Percentiles rank a stretch among this genome's conserved stretches.
These are phyloP conservation scores for Nannoperca obscura DNA, from an alignment of 2,797 vertebrate species.

Conservation along the genomic window DNA sequence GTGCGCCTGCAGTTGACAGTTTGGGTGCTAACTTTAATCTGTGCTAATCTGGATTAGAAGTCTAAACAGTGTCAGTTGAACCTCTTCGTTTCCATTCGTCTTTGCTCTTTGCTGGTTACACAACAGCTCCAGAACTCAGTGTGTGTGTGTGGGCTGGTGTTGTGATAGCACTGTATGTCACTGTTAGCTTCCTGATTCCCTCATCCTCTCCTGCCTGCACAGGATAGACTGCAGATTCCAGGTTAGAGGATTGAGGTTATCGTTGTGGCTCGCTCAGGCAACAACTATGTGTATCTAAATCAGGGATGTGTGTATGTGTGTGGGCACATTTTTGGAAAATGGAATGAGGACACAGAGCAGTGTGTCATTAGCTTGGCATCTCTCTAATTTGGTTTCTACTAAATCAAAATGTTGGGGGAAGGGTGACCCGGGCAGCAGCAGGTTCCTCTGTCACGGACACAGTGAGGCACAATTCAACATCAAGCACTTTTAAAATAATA, in stretches of 20 bases:
- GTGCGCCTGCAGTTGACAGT: conserved; percentile 53
- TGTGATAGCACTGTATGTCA: conserved; percentile 10
- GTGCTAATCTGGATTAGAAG: conserved; percentile 80
- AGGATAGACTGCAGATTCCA: conserved; percentile 26
- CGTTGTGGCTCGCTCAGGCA: neutral
- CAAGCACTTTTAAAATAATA: neutral
- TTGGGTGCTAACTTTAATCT: conserved; percentile 65
- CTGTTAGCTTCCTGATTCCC: conserved; percentile 34
- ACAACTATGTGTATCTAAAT: conserved; percentile 33
- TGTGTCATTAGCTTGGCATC: conserved; percentile 57
- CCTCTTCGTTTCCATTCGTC: conserved; percentile 59
- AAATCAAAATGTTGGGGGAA: conserved; percentile 66
- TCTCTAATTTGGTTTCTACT: conserved; percentile 65
- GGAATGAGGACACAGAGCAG: conserved; percentile 64
- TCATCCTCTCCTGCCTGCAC: conserved; percentile 21
- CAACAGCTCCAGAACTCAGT: conserved; percentile 55
- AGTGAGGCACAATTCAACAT: conserved; percentile 22
- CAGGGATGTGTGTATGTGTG: conserved; percentile 24
- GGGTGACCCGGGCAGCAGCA: conserved; percentile 48
- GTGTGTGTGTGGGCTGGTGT: conserved; percentile 29
- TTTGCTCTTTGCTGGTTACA: conserved; percentile 58
- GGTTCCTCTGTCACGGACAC: conserved; percentile 41
- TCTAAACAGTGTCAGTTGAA: conserved; percentile 57
- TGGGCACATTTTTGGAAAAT: conserved; percentile 43
- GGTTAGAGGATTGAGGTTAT: conserved; percentile 59